Evolutionary conservation across 2,888 invertebrate genomes (phyloP), one percentile per base, ranked within the genome.

Genomic region (Watsonalla binaria): DNA sequence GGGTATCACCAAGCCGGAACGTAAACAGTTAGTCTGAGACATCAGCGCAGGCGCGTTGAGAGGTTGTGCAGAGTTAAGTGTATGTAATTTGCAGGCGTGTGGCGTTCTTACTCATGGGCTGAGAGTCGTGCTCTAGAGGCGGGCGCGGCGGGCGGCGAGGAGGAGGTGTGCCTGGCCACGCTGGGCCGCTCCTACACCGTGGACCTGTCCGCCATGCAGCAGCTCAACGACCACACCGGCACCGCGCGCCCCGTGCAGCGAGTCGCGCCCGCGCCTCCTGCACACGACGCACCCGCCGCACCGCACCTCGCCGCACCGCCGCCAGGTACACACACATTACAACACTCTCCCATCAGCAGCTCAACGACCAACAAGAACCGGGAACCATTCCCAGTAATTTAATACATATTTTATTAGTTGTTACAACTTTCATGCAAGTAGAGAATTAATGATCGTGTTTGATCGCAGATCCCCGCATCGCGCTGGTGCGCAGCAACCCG

Each of bases 201-300:
- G 64, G 99, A 99, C 92, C 96, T 99, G 77, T 96, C 97, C 78
- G 95, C 97, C 68, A 98, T 99, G 98, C 98, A 98, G 85, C 98
- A 99, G 92, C 97, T 99, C 64, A 99, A 99, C 84, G 99, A 99
- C 91, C 98, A 98, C 84, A 97, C 98, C 0, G 99, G 99, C 59
- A 98, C 97, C 35, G 96, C 98, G 42, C 92, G 98, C 48, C 95
- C 97, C 46, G 97, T 99, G 61, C 98, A 98, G 83, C 94, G 97
- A 47, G 93, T 95, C 33, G 93, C 94, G 64, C 93, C 93, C 54
- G 80, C 81, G 50, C 76, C 78, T 45, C 57, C 68, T 8, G 60
- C 66, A 47, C 70, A 62, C 53, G 60, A 74, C 24, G 57, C 71
- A 2, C 62, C 72, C 7, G 64, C 76, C 6, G 78, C 79, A 74